Conservation (phyloP, 1,140 invertebrate species). For the Drosophila lowei region DNA sequence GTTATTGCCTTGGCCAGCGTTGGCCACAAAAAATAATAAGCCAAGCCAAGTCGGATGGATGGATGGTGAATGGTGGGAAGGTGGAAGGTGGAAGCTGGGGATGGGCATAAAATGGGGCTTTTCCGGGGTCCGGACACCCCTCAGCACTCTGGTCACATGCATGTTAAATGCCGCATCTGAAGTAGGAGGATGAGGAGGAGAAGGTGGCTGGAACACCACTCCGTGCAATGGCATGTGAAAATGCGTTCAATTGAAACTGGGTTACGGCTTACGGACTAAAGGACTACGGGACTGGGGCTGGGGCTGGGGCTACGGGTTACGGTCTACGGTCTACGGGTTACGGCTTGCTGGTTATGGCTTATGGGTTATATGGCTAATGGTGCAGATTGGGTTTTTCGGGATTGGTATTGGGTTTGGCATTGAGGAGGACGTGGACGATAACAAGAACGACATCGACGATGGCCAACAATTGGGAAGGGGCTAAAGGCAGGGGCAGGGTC, state of each 20-base stretch:
- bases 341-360: constrained; percentile 55
- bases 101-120: constrained; percentile 60
- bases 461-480: neutral
- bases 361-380: constrained; percentile 73
- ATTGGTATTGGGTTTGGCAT: constrained; percentile 3
- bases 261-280: constrained; percentile 57
- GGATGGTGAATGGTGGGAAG: constrained; percentile 1
- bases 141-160: constrained; percentile 21
- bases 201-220: neutral
- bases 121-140: constrained; percentile 1
- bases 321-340: constrained; percentile 45
- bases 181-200: neutral
- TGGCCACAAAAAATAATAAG: constrained; percentile 75
- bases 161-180: constrained; percentile 45
- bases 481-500: neutral
- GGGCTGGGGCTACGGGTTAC: constrained; percentile 18
- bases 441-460: neutral
- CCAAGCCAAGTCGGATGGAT: constrained; percentile 44
- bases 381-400: constrained; percentile 57
- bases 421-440: constrained; percentile 6
- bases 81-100: neutral
- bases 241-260: constrained; percentile 79
- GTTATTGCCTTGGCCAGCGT: constrained; percentile 59
- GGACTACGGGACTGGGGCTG: constrained; percentile 12
- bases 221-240: constrained; percentile 76